phyloP scores from a whole-genome alignment of 2,888 invertebrate species.

The Agrochola litura region DNA sequence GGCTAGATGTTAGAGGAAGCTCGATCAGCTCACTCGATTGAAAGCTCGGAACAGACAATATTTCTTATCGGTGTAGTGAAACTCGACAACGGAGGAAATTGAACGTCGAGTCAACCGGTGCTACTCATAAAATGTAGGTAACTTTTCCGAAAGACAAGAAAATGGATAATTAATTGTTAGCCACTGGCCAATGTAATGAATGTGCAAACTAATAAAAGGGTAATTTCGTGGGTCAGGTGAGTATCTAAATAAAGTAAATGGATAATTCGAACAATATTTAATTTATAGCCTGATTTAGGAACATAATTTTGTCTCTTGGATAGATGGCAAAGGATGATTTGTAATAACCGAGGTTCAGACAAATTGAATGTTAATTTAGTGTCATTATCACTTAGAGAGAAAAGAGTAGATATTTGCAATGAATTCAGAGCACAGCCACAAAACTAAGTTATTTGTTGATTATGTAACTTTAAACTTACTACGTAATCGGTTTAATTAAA shows the following conservation, averaged over 20 bases:
- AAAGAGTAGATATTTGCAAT: no score
- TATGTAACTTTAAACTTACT: no score
- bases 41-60: slow-evolving; percentile 23
- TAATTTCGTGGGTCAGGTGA: neutral
- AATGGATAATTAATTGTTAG: neutral
- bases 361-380: neutral
- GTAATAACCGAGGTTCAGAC: neutral
- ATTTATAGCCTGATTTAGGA: neutral
- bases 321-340: no score
- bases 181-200: neutral
- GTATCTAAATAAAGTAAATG: neutral
- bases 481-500: neutral
- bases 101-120: neutral
- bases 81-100: slow-evolving; percentile 21
- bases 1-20: slow-evolving; percentile 14
- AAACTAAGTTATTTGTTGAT: no score
- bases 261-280: neutral
- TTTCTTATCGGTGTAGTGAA: neutral
- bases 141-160: slow-evolving; percentile 9
- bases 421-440: no score
- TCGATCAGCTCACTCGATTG: slow-evolving; percentile 8
- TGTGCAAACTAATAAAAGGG: neutral
- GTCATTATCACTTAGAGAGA: neutral
- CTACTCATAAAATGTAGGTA: neutral
- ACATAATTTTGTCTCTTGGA: neutral